Evolutionary conservation across 2,797 vertebrate genomes (phyloP), one percentile per base, ranked within the genome.

Genomic region (Limosa lapponica): DNA sequence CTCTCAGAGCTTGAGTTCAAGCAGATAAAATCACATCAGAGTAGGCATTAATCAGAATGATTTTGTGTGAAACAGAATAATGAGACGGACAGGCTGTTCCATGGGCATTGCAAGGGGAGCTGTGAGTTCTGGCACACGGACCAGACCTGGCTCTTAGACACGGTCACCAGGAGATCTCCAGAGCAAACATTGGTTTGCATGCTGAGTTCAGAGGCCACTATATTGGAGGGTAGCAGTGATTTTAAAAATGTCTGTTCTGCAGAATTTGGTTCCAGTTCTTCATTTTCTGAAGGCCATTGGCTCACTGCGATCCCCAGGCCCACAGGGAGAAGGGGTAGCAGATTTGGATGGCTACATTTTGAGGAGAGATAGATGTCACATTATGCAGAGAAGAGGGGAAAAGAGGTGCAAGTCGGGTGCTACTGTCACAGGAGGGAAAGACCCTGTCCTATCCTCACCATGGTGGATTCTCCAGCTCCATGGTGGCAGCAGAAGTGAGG

Each of bases 61-160:
- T 30, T 65, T 57, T 61, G 7, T 43, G 7, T 32, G 37, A 61
- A 77, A 27, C 37, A 65, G 55, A 61, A 18, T 27, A 43, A 48
- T 7, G 2, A 75, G 19, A 48, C 28, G 8, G 77, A 44, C 39
- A 18, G 4, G 22, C 5, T 78, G 15, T 41, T 72, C 19, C 32
- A 25, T 1, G 0, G 3, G 4, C 10, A 22, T 7, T 64, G 15
- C 11, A 13, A 46, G 15, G 3, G 28, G 18, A 72, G 7, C 7
- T 59, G 28, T 51, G 52, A 78, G 41, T 16, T 82, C 74, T 77
- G 46, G 27, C 41, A 44, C 13, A 65, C 2, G 5, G 71, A 23
- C 19, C 22, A 52, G 54, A 32, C 43, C 37, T 58, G 39, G 17
- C 13, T 65, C 8, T 82, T 15, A 49, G 67, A 8, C 16, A 10